phyloP scores from a whole-genome alignment of 1,140 invertebrate genomes.

The Zaprionus vittiger region DNA sequence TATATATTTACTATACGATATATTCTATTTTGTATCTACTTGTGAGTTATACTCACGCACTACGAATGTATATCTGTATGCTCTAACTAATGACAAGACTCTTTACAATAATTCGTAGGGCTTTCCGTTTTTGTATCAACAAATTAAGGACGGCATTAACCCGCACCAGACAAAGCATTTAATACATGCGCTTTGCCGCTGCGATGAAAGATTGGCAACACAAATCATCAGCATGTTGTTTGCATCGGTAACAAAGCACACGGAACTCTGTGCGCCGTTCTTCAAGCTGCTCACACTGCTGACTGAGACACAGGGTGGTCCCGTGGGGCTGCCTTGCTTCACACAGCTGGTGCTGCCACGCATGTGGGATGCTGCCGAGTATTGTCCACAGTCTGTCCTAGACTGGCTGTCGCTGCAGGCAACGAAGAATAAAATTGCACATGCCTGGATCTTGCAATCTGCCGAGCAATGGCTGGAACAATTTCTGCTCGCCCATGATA shows the following conservation, averaged over 20 bases:
- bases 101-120: conserved; percentile 86
- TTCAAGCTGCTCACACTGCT: conserved; percentile 94
- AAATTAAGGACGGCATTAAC: conserved; percentile 96
- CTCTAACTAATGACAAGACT: conserved; percentile 1
- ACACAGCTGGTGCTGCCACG: conserved; percentile 93
- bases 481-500: conserved; percentile 93
- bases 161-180: conserved; percentile 95
- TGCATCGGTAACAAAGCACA: conserved; percentile 94
- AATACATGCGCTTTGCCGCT: conserved; percentile 95
- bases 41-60: background rate
- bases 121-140: conserved; percentile 96
- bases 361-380: conserved; percentile 96
- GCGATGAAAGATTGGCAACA: conserved; percentile 93
- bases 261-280: conserved; percentile 94
- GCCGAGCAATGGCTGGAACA: conserved; percentile 95
- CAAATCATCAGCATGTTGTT: conserved; percentile 95
- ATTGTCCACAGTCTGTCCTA: conserved; percentile 94
- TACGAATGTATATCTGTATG: background rate
- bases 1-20: too few relatives aligned
- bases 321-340: conserved; percentile 93
- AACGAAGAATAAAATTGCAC: conserved; percentile 94
- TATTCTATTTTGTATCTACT: background rate
- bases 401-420: conserved; percentile 95
- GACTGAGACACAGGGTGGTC: conserved; percentile 90
- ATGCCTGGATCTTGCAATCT: conserved; percentile 94